phyloP scores from a whole-genome alignment of 2,113 vertebrate genomes.

The Brachypteracias leptosomus region DNA sequence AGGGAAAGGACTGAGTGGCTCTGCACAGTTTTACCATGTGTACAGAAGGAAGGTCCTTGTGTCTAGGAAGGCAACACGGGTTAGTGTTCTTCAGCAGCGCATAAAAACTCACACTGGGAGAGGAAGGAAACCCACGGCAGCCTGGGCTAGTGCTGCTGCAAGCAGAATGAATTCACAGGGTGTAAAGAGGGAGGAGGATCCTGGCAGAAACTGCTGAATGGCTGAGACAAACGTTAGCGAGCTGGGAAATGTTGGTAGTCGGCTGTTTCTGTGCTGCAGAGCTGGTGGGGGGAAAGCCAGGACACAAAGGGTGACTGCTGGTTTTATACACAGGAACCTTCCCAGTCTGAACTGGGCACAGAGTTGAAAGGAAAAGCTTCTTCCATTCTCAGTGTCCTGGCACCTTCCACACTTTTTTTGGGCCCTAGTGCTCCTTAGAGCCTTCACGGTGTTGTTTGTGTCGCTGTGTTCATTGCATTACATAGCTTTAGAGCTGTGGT shows the following conservation, averaged over 20 bases:
- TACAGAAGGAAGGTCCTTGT: background rate
- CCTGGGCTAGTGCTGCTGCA: slow-evolving; percentile 42
- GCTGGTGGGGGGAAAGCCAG: background rate
- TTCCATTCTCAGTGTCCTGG: background rate
- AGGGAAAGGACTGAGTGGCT: background rate
- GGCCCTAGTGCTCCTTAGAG: background rate
- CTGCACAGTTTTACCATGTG: background rate
- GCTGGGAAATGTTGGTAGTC: slow-evolving; percentile 11
- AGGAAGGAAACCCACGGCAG: background rate
- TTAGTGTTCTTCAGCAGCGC: background rate
- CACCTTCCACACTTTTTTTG: background rate
- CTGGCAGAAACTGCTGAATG: slow-evolving; percentile 56
- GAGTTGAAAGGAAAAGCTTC: background rate
- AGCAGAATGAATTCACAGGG: slow-evolving; percentile 57
- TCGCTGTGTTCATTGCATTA: background rate
- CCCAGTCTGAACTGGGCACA: fast-evolving
- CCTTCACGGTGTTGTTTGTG: background rate
- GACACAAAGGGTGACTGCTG: background rate
- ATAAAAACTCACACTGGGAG: background rate
- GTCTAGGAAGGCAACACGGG: background rate
- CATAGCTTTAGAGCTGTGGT: background rate
- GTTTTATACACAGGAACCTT: background rate
- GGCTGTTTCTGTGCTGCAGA: slow-evolving; percentile 23
- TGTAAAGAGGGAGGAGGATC: slow-evolving; percentile 27
- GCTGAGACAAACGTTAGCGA: slow-evolving; percentile 4